Base-by-base conservation (phyloP, 2,888 invertebrate species). In the Euzetes globulus region DNA sequence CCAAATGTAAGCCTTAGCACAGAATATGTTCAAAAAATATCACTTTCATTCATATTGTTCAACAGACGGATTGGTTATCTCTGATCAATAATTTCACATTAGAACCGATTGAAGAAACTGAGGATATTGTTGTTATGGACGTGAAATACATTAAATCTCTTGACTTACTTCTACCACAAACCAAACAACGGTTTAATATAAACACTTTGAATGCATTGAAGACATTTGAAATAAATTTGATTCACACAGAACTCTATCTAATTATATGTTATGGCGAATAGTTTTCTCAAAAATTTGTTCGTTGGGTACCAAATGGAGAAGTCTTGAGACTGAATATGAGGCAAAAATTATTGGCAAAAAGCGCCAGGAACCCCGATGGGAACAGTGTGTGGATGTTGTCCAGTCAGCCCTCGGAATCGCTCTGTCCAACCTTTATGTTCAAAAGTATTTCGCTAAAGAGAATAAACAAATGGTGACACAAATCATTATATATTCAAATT, bases 221-320 rank as follows among this genome's bases (percentile, higher is more conserved):
- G 17, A 47, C 50, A n/a, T 15, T 19, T 37, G 27, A 33, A 33
- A 6, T 33, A 33, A 41, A 41, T 41, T 41, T 7, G 7, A 1
- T 41, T 41, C 41, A 9, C 13, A 13, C 47, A 75, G 75, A 22
- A 72, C 87, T 3, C 87, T 90, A 80, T 92, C 94, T 2, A 96
- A 96, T 85, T 96, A 96, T 81, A 88, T 92, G 78, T 88, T 94
- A 88, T 95, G 95, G 94, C 87, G 94, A 73, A 90, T 91, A 0
- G 89, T 81, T 11, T 75, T 72, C 9, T 77, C 77, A 55, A 77
- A 79, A 11, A 65, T 78, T 37, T 71, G 77, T 2, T 72, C 77
- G 22, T 52, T 79, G 41, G 77, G 76, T 5, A 77, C 73, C 47
- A 75, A 76, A n/a, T 79, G 78, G 77, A 87, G 93, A 6, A 88